Evolutionary conservation across 2,113 vertebrate species (phyloP).

Genomic region (Equus przewalskii): DNA sequence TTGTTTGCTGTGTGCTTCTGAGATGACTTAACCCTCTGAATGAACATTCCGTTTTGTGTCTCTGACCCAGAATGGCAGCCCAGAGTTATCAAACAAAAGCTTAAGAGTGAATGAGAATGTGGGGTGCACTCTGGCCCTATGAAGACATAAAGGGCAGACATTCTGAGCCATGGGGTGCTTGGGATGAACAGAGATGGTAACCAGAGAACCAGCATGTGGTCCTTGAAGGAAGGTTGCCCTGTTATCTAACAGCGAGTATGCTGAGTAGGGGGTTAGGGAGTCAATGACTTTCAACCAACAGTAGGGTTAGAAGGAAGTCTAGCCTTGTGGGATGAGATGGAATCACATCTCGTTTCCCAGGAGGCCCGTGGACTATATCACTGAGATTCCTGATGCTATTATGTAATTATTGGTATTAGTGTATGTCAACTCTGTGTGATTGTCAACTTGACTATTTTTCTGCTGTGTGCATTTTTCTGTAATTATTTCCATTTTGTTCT

Average conservation of each 20-base stretch:
- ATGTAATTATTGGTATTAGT: background rate
- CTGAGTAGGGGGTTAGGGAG: background rate
- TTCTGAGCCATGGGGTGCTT: background rate
- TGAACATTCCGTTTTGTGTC: background rate
- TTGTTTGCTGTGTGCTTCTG: background rate
- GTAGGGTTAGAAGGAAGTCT: background rate
- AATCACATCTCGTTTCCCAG: background rate
- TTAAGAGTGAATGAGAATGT: background rate
- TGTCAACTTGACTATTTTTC: constrained; percentile 34
- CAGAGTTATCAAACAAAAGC: background rate
- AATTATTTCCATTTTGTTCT: constrained; percentile 59
- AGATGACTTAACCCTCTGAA: constrained; percentile 18
- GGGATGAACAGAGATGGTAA: background rate
- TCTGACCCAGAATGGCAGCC: constrained; percentile 33
- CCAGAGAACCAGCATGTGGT: background rate
- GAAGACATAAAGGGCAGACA: background rate
- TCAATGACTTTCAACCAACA: background rate
- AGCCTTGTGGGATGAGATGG: background rate
- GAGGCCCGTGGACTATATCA: background rate
- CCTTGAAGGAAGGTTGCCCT: background rate
- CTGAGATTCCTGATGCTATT: background rate
- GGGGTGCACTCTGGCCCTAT: background rate
- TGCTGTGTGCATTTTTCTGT: constrained; percentile 20
- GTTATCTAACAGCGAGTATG: background rate
- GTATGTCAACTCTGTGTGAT: background rate